Evolutionary conservation across 2,113 vertebrate species (phyloP).

Genomic region (Callopanchax toddi): DNA sequence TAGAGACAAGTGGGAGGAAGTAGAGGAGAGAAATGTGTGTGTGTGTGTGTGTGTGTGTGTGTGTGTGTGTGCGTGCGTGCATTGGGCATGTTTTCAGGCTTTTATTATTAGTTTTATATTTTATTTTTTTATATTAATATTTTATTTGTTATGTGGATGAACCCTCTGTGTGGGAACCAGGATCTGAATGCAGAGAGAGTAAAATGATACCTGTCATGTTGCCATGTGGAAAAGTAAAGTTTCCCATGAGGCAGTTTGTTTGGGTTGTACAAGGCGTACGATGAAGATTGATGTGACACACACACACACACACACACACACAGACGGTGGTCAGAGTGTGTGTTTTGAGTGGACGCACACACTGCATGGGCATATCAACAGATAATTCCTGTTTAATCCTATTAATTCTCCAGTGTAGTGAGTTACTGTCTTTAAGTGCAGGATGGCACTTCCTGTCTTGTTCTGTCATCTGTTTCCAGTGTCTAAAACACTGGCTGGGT

Average conservation of each 20-base stretch:
- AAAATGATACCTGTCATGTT: no score
- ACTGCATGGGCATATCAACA: slow-evolving; percentile 64
- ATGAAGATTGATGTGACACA: slow-evolving; percentile 34
- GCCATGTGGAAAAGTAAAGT: background rate
- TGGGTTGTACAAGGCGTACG: slow-evolving; percentile 37
- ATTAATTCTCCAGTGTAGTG: slow-evolving; percentile 67
- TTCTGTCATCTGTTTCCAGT: slow-evolving; percentile 11
- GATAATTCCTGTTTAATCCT: slow-evolving; percentile 82
- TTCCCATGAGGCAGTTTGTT: slow-evolving; percentile 34
- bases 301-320: slow-evolving; percentile 13
- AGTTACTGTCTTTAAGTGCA: slow-evolving; percentile 64
- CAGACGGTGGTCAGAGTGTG: slow-evolving; percentile 40
- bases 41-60: no score
- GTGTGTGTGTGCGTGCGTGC: no score
- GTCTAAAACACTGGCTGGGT: slow-evolving; percentile 4
- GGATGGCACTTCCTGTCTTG: slow-evolving; percentile 34
- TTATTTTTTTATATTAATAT: background rate
- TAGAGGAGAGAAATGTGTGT: background rate
- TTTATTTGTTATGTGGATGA: no score
- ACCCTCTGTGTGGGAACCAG: no score
- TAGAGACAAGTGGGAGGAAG: slow-evolving; percentile 29
- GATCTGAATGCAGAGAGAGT: no score
- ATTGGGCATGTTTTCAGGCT: background rate
- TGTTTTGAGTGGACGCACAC: slow-evolving; percentile 55
- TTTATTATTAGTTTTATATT: no score